Percentiles rank a stretch among this genome's conserved stretches.
Conservation (phyloP, 2,113 vertebrate species). For the Taxidea taxus region DNA sequence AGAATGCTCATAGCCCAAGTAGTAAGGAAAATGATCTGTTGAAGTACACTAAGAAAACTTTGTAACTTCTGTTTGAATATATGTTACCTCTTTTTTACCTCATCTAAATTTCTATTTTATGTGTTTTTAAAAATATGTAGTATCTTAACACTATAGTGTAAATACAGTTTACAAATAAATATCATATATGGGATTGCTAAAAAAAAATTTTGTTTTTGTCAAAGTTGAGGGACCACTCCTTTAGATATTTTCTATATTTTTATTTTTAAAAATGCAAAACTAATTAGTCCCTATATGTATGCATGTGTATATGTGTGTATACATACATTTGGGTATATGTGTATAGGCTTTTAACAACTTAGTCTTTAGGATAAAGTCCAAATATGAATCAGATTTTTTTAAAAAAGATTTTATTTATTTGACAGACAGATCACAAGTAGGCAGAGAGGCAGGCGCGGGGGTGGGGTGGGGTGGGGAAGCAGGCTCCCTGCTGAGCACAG, state of each 20-base stretch:
- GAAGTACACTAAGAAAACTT: not conserved
- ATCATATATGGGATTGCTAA: not conserved
- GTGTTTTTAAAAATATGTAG: not conserved
- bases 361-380: not conserved
- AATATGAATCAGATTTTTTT: not conserved
- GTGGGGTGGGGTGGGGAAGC: too few relatives aligned
- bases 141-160: not conserved
- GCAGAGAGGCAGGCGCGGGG: too few relatives aligned
- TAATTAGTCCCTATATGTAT: not conserved
- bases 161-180: constrained; percentile 9
- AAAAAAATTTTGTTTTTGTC: not conserved
- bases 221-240: not conserved
- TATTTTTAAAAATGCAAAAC: not conserved
- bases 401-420: too few relatives aligned
- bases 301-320: not conserved
- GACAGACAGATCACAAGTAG: too few relatives aligned
- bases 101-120: not conserved
- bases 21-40: not conserved
- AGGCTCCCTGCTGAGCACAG: too few relatives aligned
- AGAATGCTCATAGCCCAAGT: not conserved
- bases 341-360: not conserved
- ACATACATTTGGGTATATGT: not conserved
- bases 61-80: not conserved
- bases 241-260: constrained; percentile 10
- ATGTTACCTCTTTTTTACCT: not conserved